These are phyloP conservation scores for Brachyptera putata DNA, from an alignment of 2,888 invertebrate species.

Conservation along the genomic window DNA sequence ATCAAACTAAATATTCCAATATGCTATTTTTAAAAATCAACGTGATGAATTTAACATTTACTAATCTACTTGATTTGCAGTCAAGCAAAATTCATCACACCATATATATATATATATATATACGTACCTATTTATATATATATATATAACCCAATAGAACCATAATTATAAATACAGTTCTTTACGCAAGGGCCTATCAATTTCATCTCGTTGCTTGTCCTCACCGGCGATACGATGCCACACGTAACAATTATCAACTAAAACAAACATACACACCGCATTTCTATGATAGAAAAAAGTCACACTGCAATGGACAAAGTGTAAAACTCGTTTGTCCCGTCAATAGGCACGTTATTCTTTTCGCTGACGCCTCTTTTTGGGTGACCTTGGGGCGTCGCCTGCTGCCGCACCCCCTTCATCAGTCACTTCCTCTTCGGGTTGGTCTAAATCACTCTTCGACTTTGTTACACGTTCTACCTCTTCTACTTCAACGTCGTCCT, in stretches of 20 bases:
- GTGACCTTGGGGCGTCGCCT: slow-evolving; percentile 33
- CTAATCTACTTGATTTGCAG: no score
- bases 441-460: slow-evolving; percentile 38
- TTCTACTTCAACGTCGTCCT: slow-evolving; percentile 45
- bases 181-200: no score
- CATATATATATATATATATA: no score
- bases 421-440: slow-evolving; percentile 34
- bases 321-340: slow-evolving; percentile 9
- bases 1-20: no score
- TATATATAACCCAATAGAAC: no score
- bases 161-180: no score
- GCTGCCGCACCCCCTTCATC: slow-evolving; percentile 23
- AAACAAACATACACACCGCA: neutral
- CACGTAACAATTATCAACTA: neutral
- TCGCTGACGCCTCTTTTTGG: slow-evolving; percentile 35
- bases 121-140: no score
- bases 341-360: slow-evolving; percentile 36
- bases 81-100: no score
- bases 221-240: no score
- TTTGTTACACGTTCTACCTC: slow-evolving; percentile 30
- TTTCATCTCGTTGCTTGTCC: no score
- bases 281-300: neutral
- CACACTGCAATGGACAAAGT: slow-evolving; percentile 5
- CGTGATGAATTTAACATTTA: no score
- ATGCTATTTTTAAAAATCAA: no score